A percentile compares a stretch with the other conserved stretches of the same genome.
Conservation (phyloP, 2,888 invertebrate species). For the Dyspetes luteomarginatus region DNA sequence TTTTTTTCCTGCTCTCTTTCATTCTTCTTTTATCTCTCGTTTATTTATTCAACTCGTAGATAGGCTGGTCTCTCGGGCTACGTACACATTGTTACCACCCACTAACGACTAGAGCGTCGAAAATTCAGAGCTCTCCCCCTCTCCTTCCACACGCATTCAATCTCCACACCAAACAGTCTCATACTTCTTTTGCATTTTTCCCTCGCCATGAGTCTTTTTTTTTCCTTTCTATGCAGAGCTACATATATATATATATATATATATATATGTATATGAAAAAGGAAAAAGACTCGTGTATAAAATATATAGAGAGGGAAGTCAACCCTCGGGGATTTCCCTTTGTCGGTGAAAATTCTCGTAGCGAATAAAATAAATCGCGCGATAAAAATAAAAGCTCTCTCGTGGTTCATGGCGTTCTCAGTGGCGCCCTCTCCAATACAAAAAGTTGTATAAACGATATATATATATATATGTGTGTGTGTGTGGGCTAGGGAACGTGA, state of each 20-base stretch:
- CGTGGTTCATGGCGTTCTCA: not conserved
- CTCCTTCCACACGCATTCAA: constrained; percentile 9
- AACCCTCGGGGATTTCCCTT: constrained; percentile 4
- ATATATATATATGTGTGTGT: not conserved
- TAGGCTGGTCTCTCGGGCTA: constrained; percentile 9
- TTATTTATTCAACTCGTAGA: constrained; percentile 45
- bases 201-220: not conserved
- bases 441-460: not conserved
- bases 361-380: constrained; percentile 26
- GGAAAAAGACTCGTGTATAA: not conserved
- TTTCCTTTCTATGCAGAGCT: not conserved
- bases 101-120: constrained; percentile 39
- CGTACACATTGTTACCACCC: constrained; percentile 45
- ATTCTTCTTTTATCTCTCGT: constrained; percentile 10
- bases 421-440: not conserved
- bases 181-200: constrained; percentile 16
- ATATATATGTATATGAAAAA: not conserved
- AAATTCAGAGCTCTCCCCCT: constrained; percentile 6
- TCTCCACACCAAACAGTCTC: not conserved
- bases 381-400: constrained; percentile 23
- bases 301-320: not conserved
- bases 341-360: constrained; percentile 36
- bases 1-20: not conserved
- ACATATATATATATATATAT: not conserved
- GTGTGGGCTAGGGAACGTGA: too few species aligned